Base-by-base conservation (phyloP, 2,888 invertebrate species). In the Pristionchus fissidentatus region DNA sequence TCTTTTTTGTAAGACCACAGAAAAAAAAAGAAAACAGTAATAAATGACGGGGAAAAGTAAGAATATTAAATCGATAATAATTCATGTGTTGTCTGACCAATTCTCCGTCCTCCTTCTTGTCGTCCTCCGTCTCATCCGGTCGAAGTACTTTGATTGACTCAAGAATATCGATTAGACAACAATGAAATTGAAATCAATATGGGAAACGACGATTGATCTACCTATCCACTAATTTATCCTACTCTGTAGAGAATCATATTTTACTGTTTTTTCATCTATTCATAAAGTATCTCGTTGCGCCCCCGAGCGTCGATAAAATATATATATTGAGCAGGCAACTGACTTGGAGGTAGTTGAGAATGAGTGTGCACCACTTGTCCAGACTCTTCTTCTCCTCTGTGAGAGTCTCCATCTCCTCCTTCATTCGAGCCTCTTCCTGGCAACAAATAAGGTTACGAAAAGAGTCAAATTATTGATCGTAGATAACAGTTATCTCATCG, bases 51-150 rank as follows among this genome's bases (percentile, higher is more conserved):
- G n/a, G n/a, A n/a, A n/a, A n/a, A n/a, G n/a, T n/a, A n/a, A n/a
- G n/a, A n/a, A n/a, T n/a, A n/a, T n/a, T n/a, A n/a, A n/a, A n/a
- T n/a, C n/a, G 4, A 62, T 29, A 1, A 62, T n/a, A 62, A 32
- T 35, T 0, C 0, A 32, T 3, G n/a, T 70, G 1, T 5, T 3
- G n/a, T n/a, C 70, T 70, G 8, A 77, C 75, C 29, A 77, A 29
- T 7, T 77, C 70, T 7, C 10, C 49, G 22, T 49, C 75, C 15
- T 32, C 49, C 32, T 10, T 49, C 32, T 10, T 32, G 19, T 46
- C 38, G n/a, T 57, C 79, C 1, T 55, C 57, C 57, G 19, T 7
- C 13, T 79, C 79, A n/a, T 55, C 57, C 15, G 79, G 57, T 26
- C 22, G 26, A 15, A 79, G 10, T 10, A 1, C 29, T 41, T 79